Evolutionary conservation across 2,888 invertebrate genomes (phyloP).

Genomic region (Heliconius sara): DNA sequence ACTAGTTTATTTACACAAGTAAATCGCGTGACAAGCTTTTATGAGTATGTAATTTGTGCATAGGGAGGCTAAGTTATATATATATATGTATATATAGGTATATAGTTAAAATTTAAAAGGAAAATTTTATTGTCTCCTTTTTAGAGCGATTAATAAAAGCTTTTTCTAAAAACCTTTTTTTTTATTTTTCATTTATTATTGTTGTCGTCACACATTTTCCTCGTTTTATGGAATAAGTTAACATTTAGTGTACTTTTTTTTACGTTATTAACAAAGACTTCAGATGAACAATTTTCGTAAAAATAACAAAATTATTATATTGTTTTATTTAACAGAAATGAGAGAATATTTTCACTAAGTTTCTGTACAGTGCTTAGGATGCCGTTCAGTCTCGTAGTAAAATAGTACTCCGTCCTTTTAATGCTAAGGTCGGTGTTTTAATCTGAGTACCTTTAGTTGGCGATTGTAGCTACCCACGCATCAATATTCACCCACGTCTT

Average conservation of each 20-base stretch:
- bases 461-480: background rate
- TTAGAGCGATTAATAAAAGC: too few species aligned
- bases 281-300: background rate
- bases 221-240: background rate
- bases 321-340: background rate
- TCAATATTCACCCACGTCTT: background rate
- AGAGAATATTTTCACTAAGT: background rate
- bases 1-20: too few species aligned
- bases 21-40: too few species aligned
- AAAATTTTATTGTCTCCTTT: too few species aligned
- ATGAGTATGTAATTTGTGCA: too few species aligned
- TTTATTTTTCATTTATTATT: too few species aligned
- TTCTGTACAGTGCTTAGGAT: background rate
- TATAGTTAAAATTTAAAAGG: too few species aligned
- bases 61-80: too few species aligned
- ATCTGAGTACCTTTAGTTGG: background rate
- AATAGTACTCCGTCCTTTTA: background rate
- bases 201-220: too few species aligned
- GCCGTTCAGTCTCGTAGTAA: background rate
- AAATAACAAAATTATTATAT: background rate
- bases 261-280: background rate
- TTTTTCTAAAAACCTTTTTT: too few species aligned
- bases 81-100: too few species aligned
- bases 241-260: too few species aligned
- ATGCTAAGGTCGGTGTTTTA: slow-evolving; percentile 2